phyloP scores from a whole-genome alignment of 1,140 invertebrate species.

The Penaeus vannamei region DNA sequence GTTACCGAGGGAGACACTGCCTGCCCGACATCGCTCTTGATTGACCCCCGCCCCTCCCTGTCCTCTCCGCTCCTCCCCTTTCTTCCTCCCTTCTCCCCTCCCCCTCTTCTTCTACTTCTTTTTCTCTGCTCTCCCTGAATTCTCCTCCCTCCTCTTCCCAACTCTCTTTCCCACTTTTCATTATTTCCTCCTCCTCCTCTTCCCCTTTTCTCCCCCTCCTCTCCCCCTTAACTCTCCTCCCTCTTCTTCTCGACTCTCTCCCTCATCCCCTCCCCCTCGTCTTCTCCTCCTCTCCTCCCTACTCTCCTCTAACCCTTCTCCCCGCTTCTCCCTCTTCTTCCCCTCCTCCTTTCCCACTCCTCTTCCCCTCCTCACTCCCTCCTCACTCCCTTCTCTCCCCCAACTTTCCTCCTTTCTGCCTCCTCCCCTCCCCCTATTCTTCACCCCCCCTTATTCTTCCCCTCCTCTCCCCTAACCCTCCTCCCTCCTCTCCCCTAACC shows the following conservation, averaged over 20 bases:
- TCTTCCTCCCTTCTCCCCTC: neutral
- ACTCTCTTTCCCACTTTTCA: neutral
- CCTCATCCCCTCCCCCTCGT: neutral
- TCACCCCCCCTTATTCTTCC: neutral
- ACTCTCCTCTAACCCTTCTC: neutral
- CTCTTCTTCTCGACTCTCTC: too few species aligned
- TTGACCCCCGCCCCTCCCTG: neutral
- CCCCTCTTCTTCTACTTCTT: neutral
- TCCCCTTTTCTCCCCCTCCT: neutral
- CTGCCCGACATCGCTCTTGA: neutral
- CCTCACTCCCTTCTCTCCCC: neutral
- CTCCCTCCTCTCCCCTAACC: neutral
- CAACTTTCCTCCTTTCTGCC: neutral
- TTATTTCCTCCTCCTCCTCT: neutral
- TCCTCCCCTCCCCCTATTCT: neutral
- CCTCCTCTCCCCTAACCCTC: too few species aligned
- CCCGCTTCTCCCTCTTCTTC: neutral
- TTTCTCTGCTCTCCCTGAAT: too few species aligned
- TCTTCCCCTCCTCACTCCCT: too few species aligned
- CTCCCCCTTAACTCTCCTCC: too few species aligned
- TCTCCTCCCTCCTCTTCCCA: neutral
- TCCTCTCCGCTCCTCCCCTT: neutral
- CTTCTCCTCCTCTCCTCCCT: neutral
- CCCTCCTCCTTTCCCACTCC: too few species aligned
- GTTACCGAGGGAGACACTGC: too few species aligned